phyloP scores from a whole-genome alignment of 2,888 invertebrate genomes.

The Leucoptera coffeella region DNA sequence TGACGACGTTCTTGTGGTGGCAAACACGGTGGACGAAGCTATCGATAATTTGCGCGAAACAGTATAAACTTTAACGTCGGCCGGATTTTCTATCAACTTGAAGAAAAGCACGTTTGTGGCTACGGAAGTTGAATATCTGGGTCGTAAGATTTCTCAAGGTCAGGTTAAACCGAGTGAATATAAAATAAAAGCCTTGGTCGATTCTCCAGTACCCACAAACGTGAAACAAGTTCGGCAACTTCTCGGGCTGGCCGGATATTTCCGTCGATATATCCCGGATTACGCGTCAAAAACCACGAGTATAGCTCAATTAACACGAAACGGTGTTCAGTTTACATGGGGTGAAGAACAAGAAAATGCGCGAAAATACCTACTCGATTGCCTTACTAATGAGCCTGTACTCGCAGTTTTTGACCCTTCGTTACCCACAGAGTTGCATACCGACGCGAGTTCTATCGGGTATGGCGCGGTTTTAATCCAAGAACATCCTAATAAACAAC shows the following conservation, averaged over 20 bases:
- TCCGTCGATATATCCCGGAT: constrained; percentile 1
- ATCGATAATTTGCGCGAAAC: no score
- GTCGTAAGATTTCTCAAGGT: no score
- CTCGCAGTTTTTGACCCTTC: constrained; percentile 8
- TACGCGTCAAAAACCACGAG: constrained; percentile 1
- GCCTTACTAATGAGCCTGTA: constrained; percentile 5
- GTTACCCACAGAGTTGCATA: constrained; percentile 9
- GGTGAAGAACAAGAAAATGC: constrained; percentile 1
- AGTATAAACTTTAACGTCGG: no score
- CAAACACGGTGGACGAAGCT: no score
- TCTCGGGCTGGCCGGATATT: constrained; percentile 2
- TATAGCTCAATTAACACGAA: constrained; percentile 6
- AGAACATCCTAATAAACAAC: constrained; percentile 2
- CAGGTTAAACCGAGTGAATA: constrained; percentile 2
- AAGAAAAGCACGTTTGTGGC: no score
- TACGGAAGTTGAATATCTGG: no score
- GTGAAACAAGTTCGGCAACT: no score
- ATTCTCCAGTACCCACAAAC: neutral
- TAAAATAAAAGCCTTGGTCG: constrained; percentile 2
- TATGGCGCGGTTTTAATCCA: constrained; percentile 9
- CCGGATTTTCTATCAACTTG: no score
- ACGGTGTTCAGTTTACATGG: constrained; percentile 3
- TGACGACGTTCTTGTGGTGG: no score
- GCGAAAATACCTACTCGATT: neutral
- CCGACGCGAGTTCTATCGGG: no score